phyloP scores from a whole-genome alignment of 2,888 invertebrate genomes.

The Melipona bicolor region DNA sequence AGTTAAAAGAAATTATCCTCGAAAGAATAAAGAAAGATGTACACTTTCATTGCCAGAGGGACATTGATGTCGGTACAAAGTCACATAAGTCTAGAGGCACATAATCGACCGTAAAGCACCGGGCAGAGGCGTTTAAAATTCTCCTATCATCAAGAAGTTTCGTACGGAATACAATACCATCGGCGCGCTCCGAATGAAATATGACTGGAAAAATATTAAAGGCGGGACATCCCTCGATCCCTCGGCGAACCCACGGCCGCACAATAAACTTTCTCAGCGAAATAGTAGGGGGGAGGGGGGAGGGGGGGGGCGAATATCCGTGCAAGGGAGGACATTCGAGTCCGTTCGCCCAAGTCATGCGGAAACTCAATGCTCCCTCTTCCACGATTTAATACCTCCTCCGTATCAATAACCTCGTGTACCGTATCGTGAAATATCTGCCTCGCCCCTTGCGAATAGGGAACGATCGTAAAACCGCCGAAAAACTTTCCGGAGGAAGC shows the following conservation, averaged over 20 bases:
- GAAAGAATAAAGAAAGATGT: not conserved
- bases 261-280: conserved; percentile 34
- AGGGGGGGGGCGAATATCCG: conserved; percentile 16
- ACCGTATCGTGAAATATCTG: conserved; percentile 30
- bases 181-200: conserved; percentile 19
- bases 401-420: conserved; percentile 34
- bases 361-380: conserved; percentile 34
- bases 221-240: conserved; percentile 12
- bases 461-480: conserved; percentile 2
- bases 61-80: no score
- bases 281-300: conserved; percentile 11
- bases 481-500: not conserved
- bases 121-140: not conserved
- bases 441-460: conserved; percentile 17
- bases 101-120: conserved; percentile 1
- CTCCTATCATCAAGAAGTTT: not conserved
- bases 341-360: conserved; percentile 36
- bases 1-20: not conserved
- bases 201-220: conserved; percentile 37
- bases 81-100: no score
- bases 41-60: not conserved
- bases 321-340: conserved; percentile 20
- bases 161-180: not conserved
- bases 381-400: conserved; percentile 28
- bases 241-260: not conserved